These are phyloP conservation scores for Anthoscopus minutus DNA, from an alignment of 2,113 vertebrate genomes.

Conservation along the genomic window DNA sequence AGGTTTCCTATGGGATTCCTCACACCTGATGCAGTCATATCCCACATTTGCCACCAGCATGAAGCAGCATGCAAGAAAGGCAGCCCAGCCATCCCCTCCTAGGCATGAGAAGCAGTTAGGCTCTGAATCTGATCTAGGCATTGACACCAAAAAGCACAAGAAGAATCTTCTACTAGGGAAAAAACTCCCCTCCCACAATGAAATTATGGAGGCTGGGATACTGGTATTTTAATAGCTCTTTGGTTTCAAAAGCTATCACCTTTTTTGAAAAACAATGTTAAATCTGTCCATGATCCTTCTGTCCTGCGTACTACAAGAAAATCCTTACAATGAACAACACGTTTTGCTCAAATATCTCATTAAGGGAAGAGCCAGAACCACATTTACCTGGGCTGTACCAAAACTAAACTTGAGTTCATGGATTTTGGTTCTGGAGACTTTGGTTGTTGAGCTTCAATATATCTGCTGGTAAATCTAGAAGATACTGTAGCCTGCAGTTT, in stretches of 20 bases:
- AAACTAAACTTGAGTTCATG: neutral
- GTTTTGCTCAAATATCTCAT: neutral
- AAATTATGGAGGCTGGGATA: neutral
- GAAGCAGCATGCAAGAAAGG: neutral
- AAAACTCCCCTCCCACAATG: neutral
- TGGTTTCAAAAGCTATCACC: neutral
- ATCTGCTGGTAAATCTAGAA: neutral
- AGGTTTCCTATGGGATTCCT: constrained; percentile 19
- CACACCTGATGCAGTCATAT: neutral
- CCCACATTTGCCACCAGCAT: neutral
- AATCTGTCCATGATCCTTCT: neutral
- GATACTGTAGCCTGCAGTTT: neutral
- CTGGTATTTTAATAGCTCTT: neutral
- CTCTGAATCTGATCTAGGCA: neutral
- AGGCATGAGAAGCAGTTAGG: neutral
- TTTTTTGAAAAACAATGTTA: neutral
- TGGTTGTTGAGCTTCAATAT: neutral
- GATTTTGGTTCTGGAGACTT: neutral
- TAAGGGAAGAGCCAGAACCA: neutral
- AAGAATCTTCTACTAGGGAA: neutral
- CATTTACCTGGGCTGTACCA: neutral
- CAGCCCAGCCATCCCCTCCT: neutral
- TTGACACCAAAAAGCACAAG: neutral
- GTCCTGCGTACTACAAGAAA: neutral
- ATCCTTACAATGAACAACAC: neutral